Evolutionary conservation across 2,888 invertebrate genomes (phyloP), one percentile per base, ranked within the genome.

Genomic region (Chrysolina oricalcia): DNA sequence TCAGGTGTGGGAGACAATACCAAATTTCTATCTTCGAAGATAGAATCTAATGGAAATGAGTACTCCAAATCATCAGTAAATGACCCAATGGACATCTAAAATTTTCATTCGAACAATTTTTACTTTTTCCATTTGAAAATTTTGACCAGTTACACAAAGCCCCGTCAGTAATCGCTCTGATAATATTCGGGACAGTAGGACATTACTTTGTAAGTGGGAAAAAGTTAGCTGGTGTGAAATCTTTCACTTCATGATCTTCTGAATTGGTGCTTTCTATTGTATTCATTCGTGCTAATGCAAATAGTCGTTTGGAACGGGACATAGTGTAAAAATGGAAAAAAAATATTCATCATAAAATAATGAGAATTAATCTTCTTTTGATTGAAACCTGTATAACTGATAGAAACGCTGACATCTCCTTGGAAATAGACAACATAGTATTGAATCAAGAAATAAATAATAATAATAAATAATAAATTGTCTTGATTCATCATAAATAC

Each of bases 261-360:
- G 46, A 46, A 8, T 46, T 46, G 46, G 46, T 46, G 6, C 2
- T 46, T 46, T 46, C 46, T 46, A 46, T 46, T 46, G 13, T 15
- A 15, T 15, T 46, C 46, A 46, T 46, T 46, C 46, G 46, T 46
- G 46, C 46, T 15, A 46, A 15, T 46, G 46, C 46, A 46, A 43
- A 2, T 43, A 43, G 46, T 46, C 46, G 46, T 46, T 46, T 46
- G 46, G 46, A 46, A 46, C 46, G 46, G 46, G 46, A 46, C 46
- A 46, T 46, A 46, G 15, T 46, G 46, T 46, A n/a, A 46, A 46
- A 46, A 46, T 0, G 9, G 46, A 46, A 15, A 46, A 4, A 46
- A 46, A 5, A 6, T 35, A 35, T 35, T 27, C 5, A 8, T 15
- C 15, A 46, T 46, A 46, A 46, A 46, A 46, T 15, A 13, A 46